Evolutionary conservation across 2,113 vertebrate genomes (phyloP), one percentile per base, ranked within the genome.

Genomic region (Dicerorhinus sumatrensis): DNA sequence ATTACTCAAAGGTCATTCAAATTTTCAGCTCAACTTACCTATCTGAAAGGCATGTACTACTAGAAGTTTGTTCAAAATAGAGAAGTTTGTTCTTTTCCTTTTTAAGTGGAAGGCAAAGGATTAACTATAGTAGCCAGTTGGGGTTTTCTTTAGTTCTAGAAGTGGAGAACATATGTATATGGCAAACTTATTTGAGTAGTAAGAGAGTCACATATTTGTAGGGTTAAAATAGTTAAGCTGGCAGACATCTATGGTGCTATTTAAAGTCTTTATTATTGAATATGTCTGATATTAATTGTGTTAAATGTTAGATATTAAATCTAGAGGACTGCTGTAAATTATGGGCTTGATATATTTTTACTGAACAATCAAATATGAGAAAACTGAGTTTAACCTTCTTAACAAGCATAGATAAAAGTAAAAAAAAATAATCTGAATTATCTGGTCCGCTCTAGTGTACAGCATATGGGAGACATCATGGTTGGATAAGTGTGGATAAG

Each of bases 1-100:
- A 3, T 95, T 96, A 83, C 33, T 80, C 56, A 87, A 89, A 91
- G 42, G 67, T 91, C 46, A 95, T 96, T 94, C 31, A 94, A 46
- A 82, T 73, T 94, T 97, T 93, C 75, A 42, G 29, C 31, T 42
- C 16, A 83, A 67, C 9, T 21, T 89, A 69, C 14, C 16, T 73
- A 56, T 91, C 13, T 60, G 39, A 72, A 48, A 62, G 70, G 2
- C 17, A 76, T 11, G 6, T 39, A 65, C 13, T 95, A 33, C 17
- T 51, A 76, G 31, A 80, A 67, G 80, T 95, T 75, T 84, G 14
- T 72, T 91, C 33, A 48, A 77, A 82, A 62, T 60, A 31, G 25
- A 69, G 31, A 85, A 1, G 0, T 8, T 63, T 70, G 18, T 81
- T 89, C 51, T 89, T 96, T 97, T 67, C 14, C 31, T 90, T 93